Evolutionary conservation across 1,140 invertebrate genomes (phyloP).

Genomic region (Mesaphorura yosii): DNA sequence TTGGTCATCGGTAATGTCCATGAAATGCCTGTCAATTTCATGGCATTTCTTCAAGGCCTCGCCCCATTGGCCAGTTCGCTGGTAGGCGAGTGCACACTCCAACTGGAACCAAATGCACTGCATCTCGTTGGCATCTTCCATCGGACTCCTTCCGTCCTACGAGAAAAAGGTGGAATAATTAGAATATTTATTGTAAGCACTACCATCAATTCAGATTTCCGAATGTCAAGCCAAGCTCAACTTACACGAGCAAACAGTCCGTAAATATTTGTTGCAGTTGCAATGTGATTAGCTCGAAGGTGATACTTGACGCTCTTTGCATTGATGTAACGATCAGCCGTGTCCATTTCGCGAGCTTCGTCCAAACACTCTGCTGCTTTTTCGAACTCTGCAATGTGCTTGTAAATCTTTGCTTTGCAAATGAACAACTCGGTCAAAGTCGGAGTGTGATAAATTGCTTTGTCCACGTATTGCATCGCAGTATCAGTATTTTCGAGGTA

Average conservation of each 20-base stretch:
- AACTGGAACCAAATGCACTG: constrained; percentile 98
- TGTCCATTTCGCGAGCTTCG: constrained; percentile 94
- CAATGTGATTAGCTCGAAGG: constrained; percentile 82
- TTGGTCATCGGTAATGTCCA: constrained; percentile 98
- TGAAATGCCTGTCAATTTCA: constrained; percentile 97
- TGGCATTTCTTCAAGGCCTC: constrained; percentile 96
- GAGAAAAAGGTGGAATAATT: constrained; percentile 24
- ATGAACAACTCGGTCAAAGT: constrained; percentile 96
- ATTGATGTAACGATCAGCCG: constrained; percentile 97
- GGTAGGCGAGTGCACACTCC: constrained; percentile 84
- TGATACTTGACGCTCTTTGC: constrained; percentile 98
- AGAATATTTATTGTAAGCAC: no score
- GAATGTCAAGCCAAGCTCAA: constrained; percentile 9
- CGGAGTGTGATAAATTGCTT: constrained; percentile 91
- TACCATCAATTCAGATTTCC: background rate
- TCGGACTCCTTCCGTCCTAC: constrained; percentile 74
- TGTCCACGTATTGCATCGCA: constrained; percentile 78
- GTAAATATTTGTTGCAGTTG: constrained; percentile 91
- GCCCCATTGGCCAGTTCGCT: constrained; percentile 78
- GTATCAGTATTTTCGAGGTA: constrained; percentile 65
- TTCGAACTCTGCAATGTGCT: constrained; percentile 87
- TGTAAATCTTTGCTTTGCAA: constrained; percentile 92
- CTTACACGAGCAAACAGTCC: constrained; percentile 87
- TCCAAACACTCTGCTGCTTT: constrained; percentile 87
- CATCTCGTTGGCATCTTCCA: constrained; percentile 99